phyloP scores from a whole-genome alignment of 35 echinoderm and acorn worm species.

The Diadema setosum region DNA sequence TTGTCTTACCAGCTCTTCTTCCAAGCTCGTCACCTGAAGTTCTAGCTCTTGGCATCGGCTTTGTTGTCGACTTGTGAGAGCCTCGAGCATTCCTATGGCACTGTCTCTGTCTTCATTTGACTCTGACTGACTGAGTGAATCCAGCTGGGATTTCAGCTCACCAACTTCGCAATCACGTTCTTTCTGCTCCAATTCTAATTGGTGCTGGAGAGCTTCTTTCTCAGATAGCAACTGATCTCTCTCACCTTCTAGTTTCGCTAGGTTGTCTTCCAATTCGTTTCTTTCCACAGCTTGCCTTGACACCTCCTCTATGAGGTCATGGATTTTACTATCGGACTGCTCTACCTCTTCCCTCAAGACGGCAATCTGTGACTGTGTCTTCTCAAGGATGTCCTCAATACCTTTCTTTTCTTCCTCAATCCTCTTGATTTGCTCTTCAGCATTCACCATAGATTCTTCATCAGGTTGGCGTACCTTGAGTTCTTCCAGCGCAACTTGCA shows the following conservation, averaged over 20 bases:
- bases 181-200: slow-evolving; percentile 64
- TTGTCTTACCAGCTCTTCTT: background rate
- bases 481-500: background rate
- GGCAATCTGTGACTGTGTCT: slow-evolving; percentile 16
- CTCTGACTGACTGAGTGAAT: background rate
- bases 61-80: slow-evolving; percentile 5
- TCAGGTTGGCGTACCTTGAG: background rate
- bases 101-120: slow-evolving; percentile 4
- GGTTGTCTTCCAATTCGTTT: slow-evolving; percentile 40
- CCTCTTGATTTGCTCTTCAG: background rate
- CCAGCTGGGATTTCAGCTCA: slow-evolving; percentile 22
- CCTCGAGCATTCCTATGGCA: background rate
- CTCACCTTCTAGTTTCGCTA: slow-evolving; percentile 24
- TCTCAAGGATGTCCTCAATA: background rate
- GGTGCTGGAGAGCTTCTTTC: slow-evolving; percentile 82
- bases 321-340: slow-evolving; percentile 14
- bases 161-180: slow-evolving; percentile 69
- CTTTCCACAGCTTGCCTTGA: slow-evolving; percentile 25
- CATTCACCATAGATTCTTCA: background rate
- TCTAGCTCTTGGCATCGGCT: slow-evolving; percentile 4
- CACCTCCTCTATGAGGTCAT: background rate
- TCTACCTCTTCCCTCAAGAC: slow-evolving; percentile 33
- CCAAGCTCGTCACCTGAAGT: background rate
- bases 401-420: background rate
- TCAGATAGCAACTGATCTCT: slow-evolving; percentile 59